Evolutionary conservation across 1,140 invertebrate genomes (phyloP).

Genomic region (Cherax quadricarinatus): DNA sequence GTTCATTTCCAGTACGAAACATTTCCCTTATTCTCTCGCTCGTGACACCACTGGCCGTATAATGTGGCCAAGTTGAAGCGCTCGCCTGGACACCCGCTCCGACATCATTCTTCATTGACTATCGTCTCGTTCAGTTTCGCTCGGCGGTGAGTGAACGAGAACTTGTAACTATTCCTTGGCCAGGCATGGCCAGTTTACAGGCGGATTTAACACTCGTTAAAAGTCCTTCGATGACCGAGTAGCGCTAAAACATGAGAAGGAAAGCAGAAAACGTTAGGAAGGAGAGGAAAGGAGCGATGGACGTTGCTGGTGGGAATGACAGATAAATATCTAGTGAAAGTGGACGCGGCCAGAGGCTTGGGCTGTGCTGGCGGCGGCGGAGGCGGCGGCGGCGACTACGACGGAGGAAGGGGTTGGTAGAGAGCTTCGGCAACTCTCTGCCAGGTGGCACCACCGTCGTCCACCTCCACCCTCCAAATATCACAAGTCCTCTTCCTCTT

Average conservation of each 20-base stretch:
- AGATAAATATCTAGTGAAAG: slow-evolving; percentile 51
- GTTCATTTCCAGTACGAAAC: slow-evolving; percentile 63
- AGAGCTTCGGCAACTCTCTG: slow-evolving; percentile 30
- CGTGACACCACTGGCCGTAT: slow-evolving; percentile 65
- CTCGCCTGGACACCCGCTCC: slow-evolving; percentile 24
- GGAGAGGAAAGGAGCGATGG: not conserved
- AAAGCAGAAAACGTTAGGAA: not conserved
- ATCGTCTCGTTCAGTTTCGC: slow-evolving; percentile 60
- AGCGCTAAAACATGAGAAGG: not conserved
- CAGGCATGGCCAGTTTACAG: not conserved
- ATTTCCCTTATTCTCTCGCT: slow-evolving; percentile 65
- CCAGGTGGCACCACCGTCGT: slow-evolving; percentile 33
- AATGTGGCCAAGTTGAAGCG: slow-evolving; percentile 63
- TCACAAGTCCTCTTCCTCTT: slow-evolving; percentile 4
- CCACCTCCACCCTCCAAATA: slow-evolving; percentile 22
- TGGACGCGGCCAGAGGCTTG: slow-evolving; percentile 3
- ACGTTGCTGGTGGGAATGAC: not conserved
- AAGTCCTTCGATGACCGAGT: not conserved
- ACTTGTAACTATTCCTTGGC: not conserved
- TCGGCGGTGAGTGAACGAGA: slow-evolving; percentile 4
- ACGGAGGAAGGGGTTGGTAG: not conserved
- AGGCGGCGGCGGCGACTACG: not conserved
- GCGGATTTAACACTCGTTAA: not conserved
- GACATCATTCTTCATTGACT: slow-evolving; percentile 61
- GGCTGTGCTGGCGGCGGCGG: not conserved